These are phyloP conservation scores for Copidosoma floridanum DNA, from an alignment of 1,140 invertebrate species.

Conservation along the genomic window DNA sequence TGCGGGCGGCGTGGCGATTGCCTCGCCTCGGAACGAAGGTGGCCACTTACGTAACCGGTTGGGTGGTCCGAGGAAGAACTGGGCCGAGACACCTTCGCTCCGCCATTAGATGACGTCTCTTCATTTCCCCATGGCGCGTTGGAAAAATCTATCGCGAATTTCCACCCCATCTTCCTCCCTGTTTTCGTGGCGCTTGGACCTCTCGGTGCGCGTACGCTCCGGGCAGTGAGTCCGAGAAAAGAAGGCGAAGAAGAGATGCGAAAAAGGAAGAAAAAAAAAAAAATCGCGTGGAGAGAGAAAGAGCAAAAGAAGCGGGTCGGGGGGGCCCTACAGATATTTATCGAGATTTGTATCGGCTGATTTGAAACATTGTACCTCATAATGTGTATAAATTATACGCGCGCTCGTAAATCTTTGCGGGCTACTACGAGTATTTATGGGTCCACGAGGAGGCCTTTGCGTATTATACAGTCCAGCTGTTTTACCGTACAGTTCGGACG, in stretches of 20 bases:
- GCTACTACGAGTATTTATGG: slow-evolving; percentile 9
- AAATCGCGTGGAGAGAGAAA: not conserved
- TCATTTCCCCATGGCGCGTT: not conserved
- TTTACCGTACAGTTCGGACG: too few species aligned
- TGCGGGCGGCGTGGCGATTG: slow-evolving; percentile 11
- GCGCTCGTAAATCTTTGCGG: slow-evolving; percentile 15
- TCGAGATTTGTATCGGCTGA: slow-evolving; percentile 24
- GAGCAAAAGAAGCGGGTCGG: not conserved
- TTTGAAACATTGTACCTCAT: slow-evolving; percentile 19
- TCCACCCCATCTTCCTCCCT: not conserved
- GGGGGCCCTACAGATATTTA: slow-evolving; percentile 10
- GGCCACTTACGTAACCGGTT: slow-evolving; percentile 37
- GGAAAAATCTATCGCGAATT: not conserved
- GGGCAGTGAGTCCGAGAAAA: too few species aligned
- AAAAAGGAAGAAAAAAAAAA: not conserved
- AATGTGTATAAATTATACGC: slow-evolving; percentile 23
- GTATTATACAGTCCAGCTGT: too few species aligned
- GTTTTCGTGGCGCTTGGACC: not conserved
- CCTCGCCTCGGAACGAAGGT: slow-evolving; percentile 14
- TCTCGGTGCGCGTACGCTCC: too few species aligned
- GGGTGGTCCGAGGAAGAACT: slow-evolving; percentile 42
- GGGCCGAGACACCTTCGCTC: slow-evolving; percentile 32
- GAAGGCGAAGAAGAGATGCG: not conserved
- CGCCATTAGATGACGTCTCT: slow-evolving; percentile 16
- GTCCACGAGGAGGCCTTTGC: too few species aligned